phyloP scores from a whole-genome alignment of 2,113 vertebrate species.

The Connochaetes taurinus region DNA sequence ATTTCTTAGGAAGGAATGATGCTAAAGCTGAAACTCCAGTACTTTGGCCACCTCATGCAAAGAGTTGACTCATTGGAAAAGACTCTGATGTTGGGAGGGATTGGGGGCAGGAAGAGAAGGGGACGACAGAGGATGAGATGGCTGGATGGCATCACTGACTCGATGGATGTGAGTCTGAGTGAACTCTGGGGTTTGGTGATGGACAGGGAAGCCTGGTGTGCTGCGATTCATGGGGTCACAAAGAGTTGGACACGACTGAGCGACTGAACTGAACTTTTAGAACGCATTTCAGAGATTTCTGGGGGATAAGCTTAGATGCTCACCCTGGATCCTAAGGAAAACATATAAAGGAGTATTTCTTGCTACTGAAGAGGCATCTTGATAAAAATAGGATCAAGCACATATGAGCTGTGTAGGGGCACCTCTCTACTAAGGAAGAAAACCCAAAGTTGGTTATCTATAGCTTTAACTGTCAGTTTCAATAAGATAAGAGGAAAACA shows the following conservation, averaged over 20 bases:
- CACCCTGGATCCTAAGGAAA: background rate
- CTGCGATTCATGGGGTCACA: rapidly evolving
- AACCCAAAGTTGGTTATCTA: background rate
- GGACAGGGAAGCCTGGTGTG: no score
- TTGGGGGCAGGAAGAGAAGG: no score
- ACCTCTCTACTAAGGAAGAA: background rate
- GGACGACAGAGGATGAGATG: no score
- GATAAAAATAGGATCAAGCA: background rate
- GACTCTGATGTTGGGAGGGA: no score
- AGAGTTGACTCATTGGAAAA: no score
- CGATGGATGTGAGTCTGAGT: no score
- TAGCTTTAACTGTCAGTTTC: background rate
- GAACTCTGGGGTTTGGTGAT: no score
- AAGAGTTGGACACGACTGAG: no score
- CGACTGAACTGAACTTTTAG: background rate
- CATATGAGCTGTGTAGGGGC: background rate
- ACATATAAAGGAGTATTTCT: background rate
- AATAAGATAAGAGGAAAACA: background rate
- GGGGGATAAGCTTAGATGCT: rapidly evolving
- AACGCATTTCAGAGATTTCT: background rate
- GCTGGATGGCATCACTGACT: no score
- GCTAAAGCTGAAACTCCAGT: no score
- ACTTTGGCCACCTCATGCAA: no score
- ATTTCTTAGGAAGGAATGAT: no score
- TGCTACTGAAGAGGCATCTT: background rate